Conservation (phyloP, 1,140 invertebrate genomes). For the Argopecten irradians region DNA sequence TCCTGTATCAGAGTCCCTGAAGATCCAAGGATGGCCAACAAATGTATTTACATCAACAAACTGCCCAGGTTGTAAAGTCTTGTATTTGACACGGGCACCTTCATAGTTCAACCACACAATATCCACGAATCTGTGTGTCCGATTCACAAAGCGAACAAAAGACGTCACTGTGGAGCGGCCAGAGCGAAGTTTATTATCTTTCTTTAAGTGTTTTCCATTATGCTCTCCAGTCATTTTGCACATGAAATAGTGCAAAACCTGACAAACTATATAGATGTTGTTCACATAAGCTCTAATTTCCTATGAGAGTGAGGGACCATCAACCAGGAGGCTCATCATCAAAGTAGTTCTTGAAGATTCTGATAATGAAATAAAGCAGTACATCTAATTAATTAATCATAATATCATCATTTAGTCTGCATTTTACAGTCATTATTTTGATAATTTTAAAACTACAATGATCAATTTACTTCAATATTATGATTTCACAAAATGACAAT, state of each 20-base stretch:
- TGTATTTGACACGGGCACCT: conserved; percentile 81
- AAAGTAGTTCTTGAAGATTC: background rate
- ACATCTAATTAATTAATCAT: too few relatives aligned
- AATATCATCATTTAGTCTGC: too few relatives aligned
- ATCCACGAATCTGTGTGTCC: conserved; percentile 81
- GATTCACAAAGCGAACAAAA: conserved; percentile 85
- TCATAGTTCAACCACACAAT: conserved; percentile 87
- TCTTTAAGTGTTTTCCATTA: background rate
- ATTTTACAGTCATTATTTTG: too few relatives aligned
- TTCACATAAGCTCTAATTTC: background rate
- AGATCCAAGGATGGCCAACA: conserved; percentile 86
- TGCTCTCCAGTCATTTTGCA: background rate
- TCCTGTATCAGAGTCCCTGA: conserved; percentile 81
- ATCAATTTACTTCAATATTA: too few relatives aligned
- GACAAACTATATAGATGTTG: background rate
- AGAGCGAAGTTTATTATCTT: background rate
- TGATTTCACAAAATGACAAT: too few relatives aligned
- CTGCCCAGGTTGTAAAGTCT: conserved; percentile 77
- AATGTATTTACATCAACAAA: conserved; percentile 84
- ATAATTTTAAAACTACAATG: too few relatives aligned
- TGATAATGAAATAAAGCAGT: too few relatives aligned
- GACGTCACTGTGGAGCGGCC: conserved; percentile 64
- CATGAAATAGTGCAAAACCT: background rate
- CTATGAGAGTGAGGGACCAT: background rate
- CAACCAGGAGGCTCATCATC: background rate